Conservation (phyloP, 2,888 invertebrate species). For the Phortica magna region DNA sequence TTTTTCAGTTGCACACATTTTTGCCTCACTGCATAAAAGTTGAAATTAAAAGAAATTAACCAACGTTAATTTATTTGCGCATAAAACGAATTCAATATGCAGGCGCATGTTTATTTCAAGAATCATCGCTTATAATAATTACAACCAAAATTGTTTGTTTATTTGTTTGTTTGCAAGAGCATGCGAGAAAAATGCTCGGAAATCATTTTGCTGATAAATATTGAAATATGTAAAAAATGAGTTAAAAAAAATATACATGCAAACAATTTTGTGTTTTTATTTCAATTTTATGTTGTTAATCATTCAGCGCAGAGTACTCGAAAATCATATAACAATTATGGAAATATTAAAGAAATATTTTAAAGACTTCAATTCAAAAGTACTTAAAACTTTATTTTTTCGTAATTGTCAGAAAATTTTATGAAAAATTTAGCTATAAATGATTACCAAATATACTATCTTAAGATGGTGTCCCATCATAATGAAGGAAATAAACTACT, state of each 20-base stretch:
- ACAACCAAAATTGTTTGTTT: conserved; percentile 11
- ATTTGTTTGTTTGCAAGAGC: conserved; percentile 6
- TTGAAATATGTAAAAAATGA: not conserved
- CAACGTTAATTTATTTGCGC: conserved; percentile 21
- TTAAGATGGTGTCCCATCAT: no score
- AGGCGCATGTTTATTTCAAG: conserved; percentile 20
- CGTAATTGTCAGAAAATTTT: no score
- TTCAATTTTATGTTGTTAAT: conserved; percentile 56
- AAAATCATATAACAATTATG: no score
- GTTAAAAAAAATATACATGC: conserved; percentile 28
- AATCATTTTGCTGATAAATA: not conserved
- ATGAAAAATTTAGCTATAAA: not conserved
- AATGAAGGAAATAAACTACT: no score
- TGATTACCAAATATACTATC: no score
- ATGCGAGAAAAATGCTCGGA: not conserved
- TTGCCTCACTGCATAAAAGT: conserved; percentile 10
- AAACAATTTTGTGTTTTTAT: conserved; percentile 55
- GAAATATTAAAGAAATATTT: conserved; percentile 49
- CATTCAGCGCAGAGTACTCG: conserved; percentile 63
- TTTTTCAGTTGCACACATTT: not conserved
- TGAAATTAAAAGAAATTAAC: conserved; percentile 20
- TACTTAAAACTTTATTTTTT: no score
- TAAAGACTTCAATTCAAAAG: no score
- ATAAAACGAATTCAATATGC: conserved; percentile 8
- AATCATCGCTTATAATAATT: conserved; percentile 24